Conservation (phyloP, 92 coral and sea anemone species). For the Phenganax stokvisi region DNA sequence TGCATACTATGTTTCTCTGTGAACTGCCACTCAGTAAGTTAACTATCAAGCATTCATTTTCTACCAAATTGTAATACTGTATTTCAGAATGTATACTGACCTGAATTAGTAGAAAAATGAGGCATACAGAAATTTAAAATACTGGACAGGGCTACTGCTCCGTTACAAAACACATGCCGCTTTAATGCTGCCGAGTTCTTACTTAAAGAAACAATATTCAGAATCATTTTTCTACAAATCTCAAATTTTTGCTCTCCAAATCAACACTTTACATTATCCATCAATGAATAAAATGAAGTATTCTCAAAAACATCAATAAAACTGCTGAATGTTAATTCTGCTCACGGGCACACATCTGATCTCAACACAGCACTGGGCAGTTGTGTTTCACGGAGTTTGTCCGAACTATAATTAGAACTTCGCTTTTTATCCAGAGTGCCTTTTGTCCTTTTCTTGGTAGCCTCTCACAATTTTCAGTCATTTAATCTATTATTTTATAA, state of each 20-base stretch:
- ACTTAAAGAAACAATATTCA: not conserved
- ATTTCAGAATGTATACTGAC: not conserved
- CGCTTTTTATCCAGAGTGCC: not conserved
- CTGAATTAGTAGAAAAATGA: not conserved
- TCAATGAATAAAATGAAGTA: constrained; percentile 1
- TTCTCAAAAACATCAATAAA: not conserved
- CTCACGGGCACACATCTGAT: not conserved
- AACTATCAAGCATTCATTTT: too few relatives aligned
- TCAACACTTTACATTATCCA: not conserved
- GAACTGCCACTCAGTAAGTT: too few relatives aligned
- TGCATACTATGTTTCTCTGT: too few relatives aligned
- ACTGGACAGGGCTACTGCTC: not conserved
- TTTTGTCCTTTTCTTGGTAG: too few relatives aligned
- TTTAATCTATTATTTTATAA: too few relatives aligned
- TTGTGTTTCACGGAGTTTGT: not conserved
- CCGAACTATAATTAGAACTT: not conserved
- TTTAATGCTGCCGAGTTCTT: not conserved
- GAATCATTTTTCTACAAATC: not conserved
- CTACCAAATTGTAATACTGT: too few relatives aligned
- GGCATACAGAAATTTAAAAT: not conserved
- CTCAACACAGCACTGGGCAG: not conserved
- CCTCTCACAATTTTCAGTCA: too few relatives aligned
- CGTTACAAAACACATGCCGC: not conserved
- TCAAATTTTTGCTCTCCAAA: not conserved
- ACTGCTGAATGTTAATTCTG: not conserved